A percentile compares a stretch with the other conserved stretches of the same genome.
These are phyloP conservation scores for Drosophila lini DNA, from an alignment of 1,140 invertebrate species.

Conservation along the genomic window DNA sequence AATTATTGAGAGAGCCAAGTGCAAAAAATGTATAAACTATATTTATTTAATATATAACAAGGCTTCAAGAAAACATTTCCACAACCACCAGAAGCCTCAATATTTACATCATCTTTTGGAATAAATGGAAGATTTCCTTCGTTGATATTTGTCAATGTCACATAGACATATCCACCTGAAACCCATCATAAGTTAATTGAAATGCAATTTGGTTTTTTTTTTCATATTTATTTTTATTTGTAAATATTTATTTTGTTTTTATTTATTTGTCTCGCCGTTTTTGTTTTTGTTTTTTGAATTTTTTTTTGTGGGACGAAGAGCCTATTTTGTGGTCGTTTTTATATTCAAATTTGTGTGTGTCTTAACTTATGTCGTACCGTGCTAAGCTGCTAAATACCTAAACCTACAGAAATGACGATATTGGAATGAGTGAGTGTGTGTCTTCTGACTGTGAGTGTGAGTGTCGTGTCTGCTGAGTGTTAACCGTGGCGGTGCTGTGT, in stretches of 20 bases:
- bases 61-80: not conserved
- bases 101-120: not conserved
- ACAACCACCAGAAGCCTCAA: conserved; percentile 3
- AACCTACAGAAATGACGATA: conserved; percentile 78
- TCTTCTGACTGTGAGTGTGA: conserved; percentile 32
- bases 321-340: conserved; percentile 50
- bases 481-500: conserved; percentile 41
- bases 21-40: not conserved
- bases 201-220: conserved; percentile 37
- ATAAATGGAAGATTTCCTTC: conserved; percentile 10
- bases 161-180: not conserved
- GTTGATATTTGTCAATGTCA: conserved; percentile 4
- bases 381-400: conserved; percentile 72
- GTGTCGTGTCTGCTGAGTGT: conserved; percentile 32
- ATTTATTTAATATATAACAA: not conserved
- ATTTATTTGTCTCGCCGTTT: conserved; percentile 19
- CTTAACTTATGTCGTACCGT: conserved; percentile 65
- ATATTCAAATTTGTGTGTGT: conserved; percentile 43
- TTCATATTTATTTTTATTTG: conserved; percentile 48
- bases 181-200: conserved; percentile 10
- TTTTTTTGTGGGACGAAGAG: conserved; percentile 31
- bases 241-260: conserved; percentile 43
- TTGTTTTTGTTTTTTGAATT: conserved; percentile 9
- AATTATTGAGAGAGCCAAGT: conserved; percentile 4
- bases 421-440: conserved; percentile 29